Percentiles rank a stretch among this genome's conserved stretches.
Evolutionary conservation across 2,888 invertebrate genomes (phyloP).

Genomic region (Lomographa bimaculata): DNA sequence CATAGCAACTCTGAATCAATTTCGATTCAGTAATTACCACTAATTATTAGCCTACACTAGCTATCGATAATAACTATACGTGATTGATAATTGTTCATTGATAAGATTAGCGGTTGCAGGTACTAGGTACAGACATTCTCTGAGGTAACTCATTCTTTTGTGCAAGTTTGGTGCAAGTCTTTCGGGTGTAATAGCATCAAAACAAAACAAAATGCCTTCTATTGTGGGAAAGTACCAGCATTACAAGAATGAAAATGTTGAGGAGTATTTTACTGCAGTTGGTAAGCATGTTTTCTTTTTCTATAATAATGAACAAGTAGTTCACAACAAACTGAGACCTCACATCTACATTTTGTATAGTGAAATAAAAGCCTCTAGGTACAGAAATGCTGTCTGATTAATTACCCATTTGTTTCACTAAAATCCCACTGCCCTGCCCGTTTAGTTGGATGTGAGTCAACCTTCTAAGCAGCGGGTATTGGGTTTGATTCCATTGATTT

Average conservation of each 20-base stretch:
- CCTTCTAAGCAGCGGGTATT: too few species aligned
- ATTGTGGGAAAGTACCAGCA: constrained; percentile 86
- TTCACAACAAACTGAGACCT: too few species aligned
- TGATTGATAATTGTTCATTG: constrained; percentile 31
- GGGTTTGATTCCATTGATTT: too few species aligned
- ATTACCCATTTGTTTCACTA: too few species aligned
- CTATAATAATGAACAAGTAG: too few species aligned
- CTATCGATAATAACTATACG: constrained; percentile 23
- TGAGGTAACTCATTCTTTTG: constrained; percentile 1
- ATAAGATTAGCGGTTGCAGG: constrained; percentile 24
- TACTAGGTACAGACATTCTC: not conserved
- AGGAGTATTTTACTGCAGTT: constrained; percentile 85
- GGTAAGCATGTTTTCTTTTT: too few species aligned
- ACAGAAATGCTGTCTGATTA: too few species aligned
- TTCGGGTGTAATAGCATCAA: not conserved
- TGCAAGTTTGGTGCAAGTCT: constrained; percentile 6
- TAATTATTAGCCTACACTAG: constrained; percentile 20
- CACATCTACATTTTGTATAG: too few species aligned
- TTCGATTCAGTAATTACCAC: constrained; percentile 1
- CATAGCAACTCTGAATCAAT: too few species aligned
- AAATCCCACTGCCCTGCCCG: too few species aligned
- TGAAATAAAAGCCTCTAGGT: too few species aligned
- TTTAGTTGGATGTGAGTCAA: too few species aligned
- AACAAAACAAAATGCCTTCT: constrained; percentile 70
- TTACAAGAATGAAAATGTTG: constrained; percentile 86